Conservation (phyloP, 2,888 invertebrate genomes). For the Omphaloscelis lunosa region DNA sequence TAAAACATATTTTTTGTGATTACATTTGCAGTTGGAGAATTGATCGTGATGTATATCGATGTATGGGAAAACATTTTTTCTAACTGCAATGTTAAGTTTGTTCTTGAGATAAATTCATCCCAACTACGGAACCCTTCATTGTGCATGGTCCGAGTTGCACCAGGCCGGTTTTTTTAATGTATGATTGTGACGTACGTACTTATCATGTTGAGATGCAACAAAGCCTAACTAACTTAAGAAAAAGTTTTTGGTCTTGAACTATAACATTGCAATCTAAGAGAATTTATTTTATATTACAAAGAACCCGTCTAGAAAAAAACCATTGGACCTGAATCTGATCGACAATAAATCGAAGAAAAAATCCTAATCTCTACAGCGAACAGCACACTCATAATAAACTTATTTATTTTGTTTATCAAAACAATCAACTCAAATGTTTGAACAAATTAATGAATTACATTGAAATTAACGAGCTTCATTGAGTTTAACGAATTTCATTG, state of each 20-base stretch:
- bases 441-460: conserved; percentile 22
- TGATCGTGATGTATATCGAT: too few relatives aligned
- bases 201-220: too few relatives aligned
- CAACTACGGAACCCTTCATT: too few relatives aligned
- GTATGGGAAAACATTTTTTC: too few relatives aligned
- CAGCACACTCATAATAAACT: conserved; percentile 32
- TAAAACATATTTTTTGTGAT: too few relatives aligned
- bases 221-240: not conserved
- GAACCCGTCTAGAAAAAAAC: not conserved
- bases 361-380: conserved; percentile 13
- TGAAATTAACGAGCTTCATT: too few relatives aligned
- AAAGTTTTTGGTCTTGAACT: not conserved
- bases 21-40: too few relatives aligned
- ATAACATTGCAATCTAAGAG: not conserved
- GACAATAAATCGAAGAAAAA: conserved; percentile 17
- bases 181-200: too few relatives aligned
- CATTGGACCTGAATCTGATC: not conserved
- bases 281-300: not conserved
- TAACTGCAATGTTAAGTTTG: too few relatives aligned
- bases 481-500: conserved; percentile 44
- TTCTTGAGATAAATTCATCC: too few relatives aligned
- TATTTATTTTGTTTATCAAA: conserved; percentile 50
- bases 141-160: too few relatives aligned
- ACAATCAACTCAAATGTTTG: conserved; percentile 49
- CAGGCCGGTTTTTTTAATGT: too few relatives aligned